Conservation (phyloP, 1,140 invertebrate species). For the Argopecten irradians region DNA sequence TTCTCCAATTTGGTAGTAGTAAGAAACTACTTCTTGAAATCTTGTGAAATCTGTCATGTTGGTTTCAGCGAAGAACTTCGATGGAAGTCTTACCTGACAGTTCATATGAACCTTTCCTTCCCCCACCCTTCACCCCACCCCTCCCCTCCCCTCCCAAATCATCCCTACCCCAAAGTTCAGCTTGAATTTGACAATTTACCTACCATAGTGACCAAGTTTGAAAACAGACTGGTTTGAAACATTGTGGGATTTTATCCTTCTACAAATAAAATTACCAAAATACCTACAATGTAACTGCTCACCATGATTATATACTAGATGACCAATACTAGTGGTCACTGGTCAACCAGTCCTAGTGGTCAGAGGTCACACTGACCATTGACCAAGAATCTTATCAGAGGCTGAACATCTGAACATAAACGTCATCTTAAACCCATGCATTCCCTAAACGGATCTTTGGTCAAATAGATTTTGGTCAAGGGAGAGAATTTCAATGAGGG, state of each 20-base stretch:
- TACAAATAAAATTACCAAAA: neutral
- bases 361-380: neutral
- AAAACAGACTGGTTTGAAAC: neutral
- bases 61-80: conserved; percentile 7
- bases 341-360: neutral
- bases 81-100: conserved; percentile 6
- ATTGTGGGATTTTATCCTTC: neutral
- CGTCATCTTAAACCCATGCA: neutral
- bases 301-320: too few relatives aligned
- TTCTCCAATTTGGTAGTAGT: neutral
- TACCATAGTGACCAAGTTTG: neutral
- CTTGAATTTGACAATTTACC: neutral
- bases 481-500: neutral
- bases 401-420: neutral
- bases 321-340: neutral
- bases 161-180: neutral
- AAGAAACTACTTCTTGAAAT: neutral
- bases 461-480: neutral
- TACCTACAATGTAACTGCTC: neutral
- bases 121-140: neutral
- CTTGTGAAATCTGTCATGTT: conserved; percentile 15
- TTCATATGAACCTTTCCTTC: neutral
- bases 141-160: neutral
- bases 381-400: neutral
- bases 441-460: neutral